Conservation (phyloP, 2,797 vertebrate genomes). For the Xenopus petersii region DNA sequence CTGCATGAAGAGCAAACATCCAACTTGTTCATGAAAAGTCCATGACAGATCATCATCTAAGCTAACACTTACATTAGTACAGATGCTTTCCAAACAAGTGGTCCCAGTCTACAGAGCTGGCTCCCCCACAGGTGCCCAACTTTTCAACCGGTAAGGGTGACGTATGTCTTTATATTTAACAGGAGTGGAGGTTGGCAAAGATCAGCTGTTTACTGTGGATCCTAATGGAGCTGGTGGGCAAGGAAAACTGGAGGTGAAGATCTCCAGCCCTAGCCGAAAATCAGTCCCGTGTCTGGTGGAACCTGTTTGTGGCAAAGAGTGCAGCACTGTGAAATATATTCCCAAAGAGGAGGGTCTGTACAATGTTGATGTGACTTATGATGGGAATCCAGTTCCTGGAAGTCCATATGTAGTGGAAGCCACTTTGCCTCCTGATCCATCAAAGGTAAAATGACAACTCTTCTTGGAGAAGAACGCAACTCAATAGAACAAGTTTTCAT, state of each 20-base stretch:
- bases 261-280: conserved; percentile 77
- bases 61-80: no score
- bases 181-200: conserved; percentile 87
- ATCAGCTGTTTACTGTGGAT: conserved; percentile 82
- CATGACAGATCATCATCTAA: no score
- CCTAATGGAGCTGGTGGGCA: conserved; percentile 89
- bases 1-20: no score
- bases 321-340: conserved; percentile 77
- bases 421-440: conserved; percentile 89
- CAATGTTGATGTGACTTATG: conserved; percentile 81
- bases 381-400: conserved; percentile 84
- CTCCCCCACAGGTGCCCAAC: no score
- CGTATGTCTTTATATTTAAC: no score
- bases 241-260: conserved; percentile 82
- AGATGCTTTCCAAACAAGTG: no score
- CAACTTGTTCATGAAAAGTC: no score
- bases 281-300: conserved; percentile 74
- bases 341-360: conserved; percentile 90
- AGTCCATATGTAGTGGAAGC: conserved; percentile 90
- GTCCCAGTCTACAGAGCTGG: no score
- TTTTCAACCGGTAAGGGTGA: no score
- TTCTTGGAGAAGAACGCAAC: no score
- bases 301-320: conserved; percentile 65
- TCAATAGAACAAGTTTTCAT: no score
- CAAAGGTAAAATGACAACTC: conserved; percentile 74